Evolutionary conservation across 92 coral and sea anemone species (phyloP), one percentile per base, ranked within the genome.

Genomic region (Epizoanthus rinbou): DNA sequence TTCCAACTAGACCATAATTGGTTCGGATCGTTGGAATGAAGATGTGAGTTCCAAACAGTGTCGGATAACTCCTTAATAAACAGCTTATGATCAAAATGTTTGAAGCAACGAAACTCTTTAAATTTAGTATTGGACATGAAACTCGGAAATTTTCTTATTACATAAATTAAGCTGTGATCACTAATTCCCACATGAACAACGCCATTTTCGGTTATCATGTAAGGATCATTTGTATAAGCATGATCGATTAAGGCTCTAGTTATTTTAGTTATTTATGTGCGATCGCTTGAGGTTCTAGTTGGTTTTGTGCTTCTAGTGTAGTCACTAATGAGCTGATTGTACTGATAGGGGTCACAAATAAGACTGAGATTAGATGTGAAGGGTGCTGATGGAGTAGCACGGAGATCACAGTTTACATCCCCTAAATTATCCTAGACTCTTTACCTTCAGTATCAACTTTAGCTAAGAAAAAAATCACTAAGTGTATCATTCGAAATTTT

Each of bases 271-370:
- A 73, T 53, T 21, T 73, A 52, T 53, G 60, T 53, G 33, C 53
- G 63, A 17, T 73, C 63, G 78, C 78, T 47, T 73, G 23, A 73
- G 58, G 39, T 73, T 52, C 53, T 73, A 8, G 78, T 73, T 18
- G 78, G 50, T 50, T 73, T 50, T 73, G 78, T 23, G 78, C 50
- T 73, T 73, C 60, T 73, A 41, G 78, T 73, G 37, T 47, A 73
- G 60, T 73, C 78, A 18, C 60, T 73, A 50, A 73, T 73, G 78
- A 73, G 78, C 78, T 73, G 78, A 50, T 50, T 73, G 78, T 50
- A 73, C 78, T 73, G 79, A 73, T 73, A 73, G 54, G 79, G 19
- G 79, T 73, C 79, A 73, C 79, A 73, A 47, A 45, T 52, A 73
- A 73, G 19, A 73, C 79, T 50, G 60, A 73, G 79, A 50, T 52